Evolutionary conservation across 2,888 invertebrate species (phyloP).

Genomic region (Synanthedon andrenaeformis): DNA sequence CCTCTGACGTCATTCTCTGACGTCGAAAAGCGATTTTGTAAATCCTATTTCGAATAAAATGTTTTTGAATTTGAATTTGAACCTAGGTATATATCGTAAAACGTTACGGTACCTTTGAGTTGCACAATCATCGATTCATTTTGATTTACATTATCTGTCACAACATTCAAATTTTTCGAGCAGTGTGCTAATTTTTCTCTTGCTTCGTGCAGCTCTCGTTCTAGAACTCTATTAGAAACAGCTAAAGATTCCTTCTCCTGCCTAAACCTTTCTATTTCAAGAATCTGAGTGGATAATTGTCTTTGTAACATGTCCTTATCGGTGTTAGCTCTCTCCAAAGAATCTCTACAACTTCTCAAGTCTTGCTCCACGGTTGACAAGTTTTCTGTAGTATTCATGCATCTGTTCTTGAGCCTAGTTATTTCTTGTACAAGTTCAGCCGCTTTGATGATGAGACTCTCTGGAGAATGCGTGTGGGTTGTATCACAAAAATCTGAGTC

Average conservation of each 20-base stretch:
- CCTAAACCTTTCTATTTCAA: constrained; percentile 78
- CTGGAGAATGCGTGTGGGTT: constrained; percentile 74
- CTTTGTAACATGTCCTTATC: constrained; percentile 83
- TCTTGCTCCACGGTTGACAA: constrained; percentile 75
- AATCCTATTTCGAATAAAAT: no score
- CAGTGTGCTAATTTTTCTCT: constrained; percentile 76
- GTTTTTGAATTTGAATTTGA: no score
- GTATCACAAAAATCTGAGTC: constrained; percentile 78
- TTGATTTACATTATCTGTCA: constrained; percentile 76
- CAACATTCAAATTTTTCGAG: constrained; percentile 74
- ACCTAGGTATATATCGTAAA: no score
- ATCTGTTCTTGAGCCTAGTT: constrained; percentile 73
- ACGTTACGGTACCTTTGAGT: constrained; percentile 66
- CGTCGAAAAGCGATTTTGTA: no score
- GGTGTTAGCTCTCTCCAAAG: constrained; percentile 71
- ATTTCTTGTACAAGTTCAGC: constrained; percentile 82
- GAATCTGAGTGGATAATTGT: constrained; percentile 77
- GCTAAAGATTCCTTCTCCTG: constrained; percentile 83
- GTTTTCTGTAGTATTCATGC: constrained; percentile 70
- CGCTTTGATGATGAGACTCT: constrained; percentile 80
- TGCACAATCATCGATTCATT: constrained; percentile 77
- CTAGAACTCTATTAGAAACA: constrained; percentile 78
- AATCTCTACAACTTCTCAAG: constrained; percentile 74
- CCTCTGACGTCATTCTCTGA: no score
- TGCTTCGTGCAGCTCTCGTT: constrained; percentile 78